Conservation (phyloP, 2,113 vertebrate genomes). For the Psettodes erumei region DNA sequence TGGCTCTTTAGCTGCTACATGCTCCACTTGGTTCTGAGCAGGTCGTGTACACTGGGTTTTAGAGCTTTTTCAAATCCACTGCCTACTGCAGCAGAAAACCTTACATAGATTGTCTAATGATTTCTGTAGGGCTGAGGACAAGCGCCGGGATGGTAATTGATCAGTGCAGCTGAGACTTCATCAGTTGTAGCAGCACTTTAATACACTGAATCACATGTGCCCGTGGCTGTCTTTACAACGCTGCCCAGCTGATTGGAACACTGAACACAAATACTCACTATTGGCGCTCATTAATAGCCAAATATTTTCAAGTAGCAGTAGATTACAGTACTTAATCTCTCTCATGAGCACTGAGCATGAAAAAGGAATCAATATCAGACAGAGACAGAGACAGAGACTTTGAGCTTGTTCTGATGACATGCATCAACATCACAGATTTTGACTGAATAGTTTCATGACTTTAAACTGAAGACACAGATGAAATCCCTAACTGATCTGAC, state of each 20-base stretch:
- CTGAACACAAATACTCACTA: conserved; percentile 27
- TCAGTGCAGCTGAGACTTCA: background rate
- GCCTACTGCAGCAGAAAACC: background rate
- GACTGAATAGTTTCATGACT: background rate
- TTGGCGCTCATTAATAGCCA: conserved; percentile 9
- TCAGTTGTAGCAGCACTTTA: conserved; percentile 1
- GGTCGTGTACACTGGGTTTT: background rate
- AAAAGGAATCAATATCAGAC: background rate
- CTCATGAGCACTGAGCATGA: conserved; percentile 15
- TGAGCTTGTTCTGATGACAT: background rate
- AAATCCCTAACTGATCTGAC: background rate
- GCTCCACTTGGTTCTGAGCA: background rate
- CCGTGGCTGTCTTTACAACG: conserved; percentile 13
- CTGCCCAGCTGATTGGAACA: conserved; percentile 23
- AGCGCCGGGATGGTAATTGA: background rate
- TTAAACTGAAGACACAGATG: background rate
- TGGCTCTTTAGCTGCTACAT: no score
- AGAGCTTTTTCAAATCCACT: background rate
- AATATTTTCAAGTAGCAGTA: conserved; percentile 24
- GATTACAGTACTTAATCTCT: conserved; percentile 31
- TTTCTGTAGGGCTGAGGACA: background rate
- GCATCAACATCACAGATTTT: background rate
- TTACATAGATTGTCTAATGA: no score
- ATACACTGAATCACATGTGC: background rate
- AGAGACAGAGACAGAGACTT: conserved; percentile 6